phyloP scores from a whole-genome alignment of 2,113 vertebrate genomes.

The Prionailurus viverrinus region DNA sequence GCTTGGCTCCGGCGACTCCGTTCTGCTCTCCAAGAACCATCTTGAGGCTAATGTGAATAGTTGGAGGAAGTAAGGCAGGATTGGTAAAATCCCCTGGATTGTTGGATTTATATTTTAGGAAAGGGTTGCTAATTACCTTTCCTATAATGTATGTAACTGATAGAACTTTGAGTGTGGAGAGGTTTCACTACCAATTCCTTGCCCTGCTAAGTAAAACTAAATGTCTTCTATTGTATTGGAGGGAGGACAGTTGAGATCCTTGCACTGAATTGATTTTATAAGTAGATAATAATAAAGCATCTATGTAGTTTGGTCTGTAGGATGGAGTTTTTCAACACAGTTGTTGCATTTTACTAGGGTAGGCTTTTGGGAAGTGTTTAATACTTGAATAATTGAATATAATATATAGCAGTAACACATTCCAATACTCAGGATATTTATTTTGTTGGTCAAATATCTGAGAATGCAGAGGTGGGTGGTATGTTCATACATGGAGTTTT shows the following conservation, averaged over 20 bases:
- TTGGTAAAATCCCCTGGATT: not conserved
- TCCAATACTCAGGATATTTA: not conserved
- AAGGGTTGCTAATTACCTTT: not conserved
- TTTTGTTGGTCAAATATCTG: not conserved
- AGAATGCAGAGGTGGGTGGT: not conserved
- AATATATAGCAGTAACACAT: not conserved
- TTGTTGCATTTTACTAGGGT: not conserved
- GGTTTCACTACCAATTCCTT: not conserved
- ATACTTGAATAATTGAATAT: conserved; percentile 8
- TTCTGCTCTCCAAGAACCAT: not conserved
- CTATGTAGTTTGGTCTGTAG: not conserved
- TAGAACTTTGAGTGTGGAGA: not conserved
- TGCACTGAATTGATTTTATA: not conserved
- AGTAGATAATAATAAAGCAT: not conserved
- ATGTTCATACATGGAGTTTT: not conserved
- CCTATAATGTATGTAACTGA: not conserved
- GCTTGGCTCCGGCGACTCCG: too few species aligned
- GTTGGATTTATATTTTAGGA: conserved; percentile 7
- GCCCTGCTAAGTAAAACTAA: not conserved
- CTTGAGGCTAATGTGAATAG: not conserved
- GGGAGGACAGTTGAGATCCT: not conserved
- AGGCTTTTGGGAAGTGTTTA: conserved; percentile 14
- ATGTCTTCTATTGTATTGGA: not conserved
- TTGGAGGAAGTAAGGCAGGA: not conserved
- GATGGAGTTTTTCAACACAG: not conserved